Evolutionary conservation across 2,113 vertebrate species (phyloP).

Genomic region (Leptobrachium leishanense): DNA sequence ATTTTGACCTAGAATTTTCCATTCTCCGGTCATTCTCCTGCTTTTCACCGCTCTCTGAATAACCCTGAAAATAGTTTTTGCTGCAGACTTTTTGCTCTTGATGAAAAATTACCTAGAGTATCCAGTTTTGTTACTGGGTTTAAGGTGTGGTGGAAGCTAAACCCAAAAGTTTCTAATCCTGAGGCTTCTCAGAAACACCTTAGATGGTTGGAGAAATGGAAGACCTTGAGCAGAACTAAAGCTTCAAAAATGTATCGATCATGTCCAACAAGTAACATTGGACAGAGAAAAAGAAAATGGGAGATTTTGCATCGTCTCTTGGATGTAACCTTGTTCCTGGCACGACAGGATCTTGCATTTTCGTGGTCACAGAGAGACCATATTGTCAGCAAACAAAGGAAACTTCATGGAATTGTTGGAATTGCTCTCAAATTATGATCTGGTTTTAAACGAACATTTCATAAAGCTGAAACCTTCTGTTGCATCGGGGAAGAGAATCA

Average conservation of each 20-base stretch:
- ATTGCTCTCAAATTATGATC: not conserved
- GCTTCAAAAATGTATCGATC: not conserved
- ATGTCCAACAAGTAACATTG: not conserved
- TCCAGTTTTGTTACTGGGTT: no score
- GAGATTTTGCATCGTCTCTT: not conserved
- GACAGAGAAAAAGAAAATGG: not conserved
- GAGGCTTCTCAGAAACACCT: not conserved
- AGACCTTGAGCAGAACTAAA: not conserved
- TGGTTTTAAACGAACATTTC: not conserved
- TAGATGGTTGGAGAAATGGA: slow-evolving; percentile 4
- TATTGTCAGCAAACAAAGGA: not conserved
- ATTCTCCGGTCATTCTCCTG: no score
- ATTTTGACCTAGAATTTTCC: no score
- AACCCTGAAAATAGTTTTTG: no score
- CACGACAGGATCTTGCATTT: not conserved
- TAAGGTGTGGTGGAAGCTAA: slow-evolving; percentile 12
- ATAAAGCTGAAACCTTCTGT: not conserved
- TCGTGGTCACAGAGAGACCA: not conserved
- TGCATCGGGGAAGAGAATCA: slow-evolving; percentile 1
- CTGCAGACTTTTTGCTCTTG: no score
- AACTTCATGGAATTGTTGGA: slow-evolving; percentile 4
- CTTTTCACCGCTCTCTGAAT: no score
- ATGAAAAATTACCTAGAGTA: no score
- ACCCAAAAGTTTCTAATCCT: slow-evolving; percentile 1
- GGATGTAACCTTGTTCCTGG: not conserved